A percentile compares a stretch with the other conserved stretches of the same genome.
Evolutionary conservation across 2,797 vertebrate species (phyloP).

Genomic region (Tadarida brasiliensis): DNA sequence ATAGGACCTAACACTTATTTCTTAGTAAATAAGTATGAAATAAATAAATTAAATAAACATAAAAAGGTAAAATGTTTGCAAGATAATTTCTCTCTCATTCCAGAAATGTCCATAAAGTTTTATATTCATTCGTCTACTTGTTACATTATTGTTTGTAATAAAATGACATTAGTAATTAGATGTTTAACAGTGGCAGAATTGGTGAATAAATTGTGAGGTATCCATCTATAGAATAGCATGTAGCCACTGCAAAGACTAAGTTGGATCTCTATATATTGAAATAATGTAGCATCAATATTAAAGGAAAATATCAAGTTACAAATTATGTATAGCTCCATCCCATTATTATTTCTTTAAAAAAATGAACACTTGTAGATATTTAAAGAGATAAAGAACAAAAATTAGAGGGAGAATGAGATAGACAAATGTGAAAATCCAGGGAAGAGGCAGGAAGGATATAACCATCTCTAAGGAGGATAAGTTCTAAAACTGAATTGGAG

Average conservation of each 20-base stretch:
- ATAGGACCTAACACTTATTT: neutral
- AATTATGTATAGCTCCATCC: neutral
- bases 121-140: neutral
- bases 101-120: neutral
- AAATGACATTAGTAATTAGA: neutral
- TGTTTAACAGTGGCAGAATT: neutral
- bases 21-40: neutral
- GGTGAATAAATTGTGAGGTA: neutral
- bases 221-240: neutral
- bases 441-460: neutral
- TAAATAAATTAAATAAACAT: neutral
- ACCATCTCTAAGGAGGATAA: neutral
- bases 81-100: neutral
- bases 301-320: neutral
- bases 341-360: neutral
- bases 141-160: neutral
- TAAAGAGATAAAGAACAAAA: neutral
- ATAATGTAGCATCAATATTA: neutral
- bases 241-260: neutral
- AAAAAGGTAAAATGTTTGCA: neutral
- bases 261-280: neutral
- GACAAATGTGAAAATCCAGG: neutral
- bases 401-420: rapidly evolving
- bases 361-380: neutral
- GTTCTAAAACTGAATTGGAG: neutral